Percentiles rank a stretch among this genome's conserved stretches.
phyloP scores from a whole-genome alignment of 2,888 invertebrate species.

The Cerceris rybyensis region DNA sequence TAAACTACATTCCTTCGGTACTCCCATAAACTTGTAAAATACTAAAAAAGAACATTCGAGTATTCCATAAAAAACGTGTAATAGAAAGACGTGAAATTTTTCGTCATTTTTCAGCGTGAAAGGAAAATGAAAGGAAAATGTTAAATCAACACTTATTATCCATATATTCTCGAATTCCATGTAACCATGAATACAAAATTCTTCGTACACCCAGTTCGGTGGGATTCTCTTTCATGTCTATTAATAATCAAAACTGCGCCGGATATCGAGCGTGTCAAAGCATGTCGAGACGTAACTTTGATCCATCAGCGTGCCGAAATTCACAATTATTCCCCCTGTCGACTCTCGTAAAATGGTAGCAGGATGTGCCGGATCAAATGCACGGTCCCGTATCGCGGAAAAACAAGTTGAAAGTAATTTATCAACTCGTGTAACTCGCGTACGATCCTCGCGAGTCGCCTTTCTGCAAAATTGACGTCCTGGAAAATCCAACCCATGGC shows the following conservation, averaged over 20 bases:
- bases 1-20: too few species aligned
- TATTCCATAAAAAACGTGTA: too few species aligned
- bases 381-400: slow-evolving; percentile 5
- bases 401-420: slow-evolving; percentile 42
- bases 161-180: too few species aligned
- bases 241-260: slow-evolving; percentile 14
- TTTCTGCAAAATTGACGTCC: slow-evolving; percentile 32
- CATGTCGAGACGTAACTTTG: slow-evolving; percentile 1
- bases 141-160: too few species aligned
- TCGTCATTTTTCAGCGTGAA: too few species aligned
- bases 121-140: too few species aligned
- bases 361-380: slow-evolving; percentile 27
- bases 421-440: slow-evolving; percentile 34
- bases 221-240: background rate
- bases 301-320: slow-evolving; percentile 15
- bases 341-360: slow-evolving; percentile 3
- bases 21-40: too few species aligned
- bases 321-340: slow-evolving; percentile 22
- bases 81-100: too few species aligned
- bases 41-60: too few species aligned
- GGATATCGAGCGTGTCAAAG: slow-evolving; percentile 21
- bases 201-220: background rate
- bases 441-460: slow-evolving; percentile 17
- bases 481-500: slow-evolving; percentile 25
- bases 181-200: background rate